A percentile compares a stretch with the other conserved stretches of the same genome.
Conservation (phyloP, 2,888 invertebrate genomes). For the Cryptocephalus moraei region DNA sequence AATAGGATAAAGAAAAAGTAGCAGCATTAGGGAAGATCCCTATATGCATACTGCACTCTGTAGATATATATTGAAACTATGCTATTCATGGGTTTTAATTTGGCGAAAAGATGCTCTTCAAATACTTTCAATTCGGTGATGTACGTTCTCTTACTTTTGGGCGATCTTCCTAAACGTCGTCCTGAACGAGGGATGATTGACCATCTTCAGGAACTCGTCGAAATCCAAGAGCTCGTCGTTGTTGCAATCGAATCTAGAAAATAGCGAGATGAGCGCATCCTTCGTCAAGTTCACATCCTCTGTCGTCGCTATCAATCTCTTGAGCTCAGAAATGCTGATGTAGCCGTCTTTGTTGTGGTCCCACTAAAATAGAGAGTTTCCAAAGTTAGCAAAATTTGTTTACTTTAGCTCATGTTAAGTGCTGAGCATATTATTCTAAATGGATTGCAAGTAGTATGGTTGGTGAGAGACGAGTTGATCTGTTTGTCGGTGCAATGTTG, state of each 20-base stretch:
- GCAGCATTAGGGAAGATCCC: too few relatives aligned
- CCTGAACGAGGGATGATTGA: conserved; percentile 44
- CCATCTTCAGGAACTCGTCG: conserved; percentile 62
- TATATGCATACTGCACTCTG: too few relatives aligned
- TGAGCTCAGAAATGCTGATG: conserved; percentile 58
- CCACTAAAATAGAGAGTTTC: conserved; percentile 44
- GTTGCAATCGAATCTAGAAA: conserved; percentile 54
- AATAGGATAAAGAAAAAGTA: too few relatives aligned
- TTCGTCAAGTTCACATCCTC: conserved; percentile 37
- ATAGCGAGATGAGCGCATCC: conserved; percentile 46
- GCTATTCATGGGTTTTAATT: too few relatives aligned
- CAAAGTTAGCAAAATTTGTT: not conserved
- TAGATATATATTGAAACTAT: too few relatives aligned
- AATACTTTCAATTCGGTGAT: too few relatives aligned
- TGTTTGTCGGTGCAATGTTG: too few relatives aligned
- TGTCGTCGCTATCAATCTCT: conserved; percentile 48
- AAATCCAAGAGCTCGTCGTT: conserved; percentile 58
- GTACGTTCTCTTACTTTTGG: conserved; percentile 3
- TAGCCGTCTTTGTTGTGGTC: conserved; percentile 62
- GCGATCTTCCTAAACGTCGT: conserved; percentile 6
- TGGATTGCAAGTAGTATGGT: too few relatives aligned
- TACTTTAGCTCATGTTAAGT: not conserved
- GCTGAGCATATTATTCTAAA: too few relatives aligned
- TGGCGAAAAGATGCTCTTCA: too few relatives aligned
- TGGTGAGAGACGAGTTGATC: too few relatives aligned